Evolutionary conservation across 2,797 vertebrate species (phyloP).

Genomic region (Manis pentadactyla): DNA sequence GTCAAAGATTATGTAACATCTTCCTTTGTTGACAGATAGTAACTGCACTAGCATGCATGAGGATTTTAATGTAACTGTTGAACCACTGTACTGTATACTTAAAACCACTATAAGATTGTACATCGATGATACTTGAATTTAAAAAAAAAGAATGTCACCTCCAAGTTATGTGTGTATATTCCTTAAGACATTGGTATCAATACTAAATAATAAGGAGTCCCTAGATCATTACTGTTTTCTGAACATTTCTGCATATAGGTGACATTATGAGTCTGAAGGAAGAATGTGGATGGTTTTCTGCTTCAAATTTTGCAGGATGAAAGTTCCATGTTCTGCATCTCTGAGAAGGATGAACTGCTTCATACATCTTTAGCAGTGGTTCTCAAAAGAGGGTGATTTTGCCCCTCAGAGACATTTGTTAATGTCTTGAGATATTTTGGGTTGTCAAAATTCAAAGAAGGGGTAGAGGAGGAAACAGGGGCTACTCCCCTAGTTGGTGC

Average conservation of each 20-base stretch:
- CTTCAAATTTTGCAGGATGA: neutral
- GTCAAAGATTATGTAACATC: too few relatives aligned
- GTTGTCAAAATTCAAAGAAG: neutral
- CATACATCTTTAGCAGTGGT: neutral
- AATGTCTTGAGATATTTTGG: neutral
- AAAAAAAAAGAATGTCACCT: neutral
- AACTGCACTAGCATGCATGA: too few relatives aligned
- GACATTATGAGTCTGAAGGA: neutral
- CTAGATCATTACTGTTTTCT: neutral
- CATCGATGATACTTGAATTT: too few relatives aligned
- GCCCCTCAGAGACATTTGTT: neutral
- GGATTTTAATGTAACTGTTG: too few relatives aligned
- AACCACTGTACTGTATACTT: too few relatives aligned
- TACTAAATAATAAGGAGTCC: neutral
- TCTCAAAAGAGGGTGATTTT: neutral
- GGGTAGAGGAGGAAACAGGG: neutral
- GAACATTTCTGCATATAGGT: neutral
- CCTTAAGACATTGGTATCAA: neutral
- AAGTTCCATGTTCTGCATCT: neutral
- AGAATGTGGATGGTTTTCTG: neutral
- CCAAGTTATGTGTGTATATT: neutral
- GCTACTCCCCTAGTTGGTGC: neutral
- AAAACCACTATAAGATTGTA: too few relatives aligned
- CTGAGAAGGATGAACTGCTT: neutral
- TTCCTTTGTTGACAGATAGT: too few relatives aligned